Percentiles rank a stretch among this genome's conserved stretches.
Evolutionary conservation across 2,888 invertebrate species (phyloP).

Genomic region (Campopleginae sp.): DNA sequence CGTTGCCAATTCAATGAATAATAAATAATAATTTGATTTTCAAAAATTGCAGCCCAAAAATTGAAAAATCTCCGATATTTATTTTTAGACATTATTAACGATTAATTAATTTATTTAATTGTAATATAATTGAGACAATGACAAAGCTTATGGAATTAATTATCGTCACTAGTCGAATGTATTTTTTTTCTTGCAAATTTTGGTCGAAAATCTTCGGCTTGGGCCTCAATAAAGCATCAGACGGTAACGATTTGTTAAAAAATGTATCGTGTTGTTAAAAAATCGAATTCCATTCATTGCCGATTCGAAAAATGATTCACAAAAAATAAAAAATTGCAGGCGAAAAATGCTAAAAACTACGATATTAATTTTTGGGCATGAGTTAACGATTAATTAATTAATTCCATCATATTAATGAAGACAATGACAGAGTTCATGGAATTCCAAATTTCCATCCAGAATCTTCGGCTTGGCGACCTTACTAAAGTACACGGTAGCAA

Average conservation of each 20-base stretch:
- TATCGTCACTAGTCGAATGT: too few species aligned
- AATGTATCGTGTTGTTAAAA: slow-evolving; percentile 10
- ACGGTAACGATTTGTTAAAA: neutral
- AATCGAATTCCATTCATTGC: slow-evolving; percentile 21
- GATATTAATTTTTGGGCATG: neutral
- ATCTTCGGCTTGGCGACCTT: neutral
- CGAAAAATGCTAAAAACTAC: neutral
- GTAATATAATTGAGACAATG: neutral
- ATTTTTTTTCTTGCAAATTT: neutral
- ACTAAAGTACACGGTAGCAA: slow-evolving; percentile 16
- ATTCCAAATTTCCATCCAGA: slow-evolving; percentile 4
- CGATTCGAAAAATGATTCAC: slow-evolving; percentile 40
- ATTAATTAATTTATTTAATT: neutral
- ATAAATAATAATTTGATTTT: too few species aligned
- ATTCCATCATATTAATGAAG: neutral
- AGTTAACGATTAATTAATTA: neutral
- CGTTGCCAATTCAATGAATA: slow-evolving; percentile 22
- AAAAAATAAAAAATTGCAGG: neutral
- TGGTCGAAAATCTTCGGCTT: neutral
- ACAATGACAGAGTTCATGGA: neutral
- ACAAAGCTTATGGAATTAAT: neutral
- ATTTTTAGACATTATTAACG: neutral
- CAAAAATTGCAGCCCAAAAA: neutral
- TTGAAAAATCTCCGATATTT: neutral
- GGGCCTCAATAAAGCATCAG: neutral